Evolutionary conservation across 2,888 invertebrate genomes (phyloP).

Genomic region (Desoria tigrina): DNA sequence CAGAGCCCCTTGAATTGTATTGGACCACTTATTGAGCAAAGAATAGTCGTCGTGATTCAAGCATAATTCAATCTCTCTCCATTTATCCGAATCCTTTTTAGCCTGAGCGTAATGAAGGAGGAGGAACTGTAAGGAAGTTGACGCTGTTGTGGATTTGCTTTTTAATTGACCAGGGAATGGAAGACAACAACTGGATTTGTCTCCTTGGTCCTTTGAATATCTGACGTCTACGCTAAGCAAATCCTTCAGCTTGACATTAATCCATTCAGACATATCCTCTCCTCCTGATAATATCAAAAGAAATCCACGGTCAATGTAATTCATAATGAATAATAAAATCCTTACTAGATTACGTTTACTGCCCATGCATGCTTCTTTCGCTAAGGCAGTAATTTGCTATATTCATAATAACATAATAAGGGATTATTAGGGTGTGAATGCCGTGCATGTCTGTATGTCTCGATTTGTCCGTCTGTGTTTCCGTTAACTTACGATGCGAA

Average conservation of each 20-base stretch:
- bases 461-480: too few relatives aligned
- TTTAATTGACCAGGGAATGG: neutral
- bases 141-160: neutral
- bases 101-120: slow-evolving; percentile 49
- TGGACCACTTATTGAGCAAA: slow-evolving; percentile 48
- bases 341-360: too few relatives aligned
- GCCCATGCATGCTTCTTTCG: too few relatives aligned
- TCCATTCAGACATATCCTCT: slow-evolving; percentile 53
- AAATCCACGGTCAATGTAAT: too few relatives aligned
- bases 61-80: slow-evolving; percentile 38
- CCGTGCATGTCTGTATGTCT: too few relatives aligned
- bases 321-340: too few relatives aligned
- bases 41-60: slow-evolving; percentile 46
- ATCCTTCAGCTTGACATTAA: slow-evolving; percentile 49
- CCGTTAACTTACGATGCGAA: too few relatives aligned
- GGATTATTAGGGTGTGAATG: too few relatives aligned
- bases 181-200: slow-evolving; percentile 12
- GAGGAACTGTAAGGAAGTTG: slow-evolving; percentile 32
- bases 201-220: slow-evolving; percentile 31
- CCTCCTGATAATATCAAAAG: slow-evolving; percentile 37
- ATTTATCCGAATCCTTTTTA: slow-evolving; percentile 40
- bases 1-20: slow-evolving; percentile 35
- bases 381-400: too few relatives aligned
- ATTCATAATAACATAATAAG: too few relatives aligned
- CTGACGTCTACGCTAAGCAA: slow-evolving; percentile 45